phyloP scores from a whole-genome alignment of 2,113 vertebrate species.

The Melanerpes formicivorus region DNA sequence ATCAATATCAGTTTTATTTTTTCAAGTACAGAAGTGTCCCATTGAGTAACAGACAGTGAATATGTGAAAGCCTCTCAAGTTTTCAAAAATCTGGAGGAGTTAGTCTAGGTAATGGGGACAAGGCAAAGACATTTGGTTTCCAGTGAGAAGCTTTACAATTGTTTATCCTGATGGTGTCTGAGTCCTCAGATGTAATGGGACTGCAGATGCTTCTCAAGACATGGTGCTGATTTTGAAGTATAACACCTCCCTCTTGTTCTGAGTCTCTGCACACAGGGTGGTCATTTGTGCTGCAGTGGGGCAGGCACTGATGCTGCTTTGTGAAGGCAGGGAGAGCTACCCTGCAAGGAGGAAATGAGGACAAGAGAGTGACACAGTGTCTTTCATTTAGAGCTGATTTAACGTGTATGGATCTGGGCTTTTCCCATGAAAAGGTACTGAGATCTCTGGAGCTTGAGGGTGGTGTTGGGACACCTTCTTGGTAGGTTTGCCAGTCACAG shows the following conservation, averaged over 20 bases:
- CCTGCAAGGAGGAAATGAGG: background rate
- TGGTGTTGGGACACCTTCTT: background rate
- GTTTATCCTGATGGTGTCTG: rapidly evolving
- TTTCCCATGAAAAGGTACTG: background rate
- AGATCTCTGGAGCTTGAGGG: background rate
- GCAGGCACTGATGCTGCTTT: background rate
- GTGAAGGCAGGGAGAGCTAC: background rate
- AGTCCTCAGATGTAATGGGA: background rate
- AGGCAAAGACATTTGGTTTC: background rate
- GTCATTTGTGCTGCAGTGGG: rapidly evolving
- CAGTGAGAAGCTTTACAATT: background rate
- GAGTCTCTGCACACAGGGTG: rapidly evolving
- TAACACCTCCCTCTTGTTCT: background rate
- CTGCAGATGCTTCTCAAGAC: background rate
- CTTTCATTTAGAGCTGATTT: background rate
- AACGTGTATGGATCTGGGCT: background rate
- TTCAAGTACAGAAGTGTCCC: background rate
- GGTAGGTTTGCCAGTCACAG: background rate
- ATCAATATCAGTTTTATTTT: background rate
- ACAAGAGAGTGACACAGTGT: background rate
- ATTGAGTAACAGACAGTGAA: rapidly evolving
- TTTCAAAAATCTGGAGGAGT: background rate
- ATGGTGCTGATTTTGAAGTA: background rate
- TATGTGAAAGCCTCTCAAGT: background rate
- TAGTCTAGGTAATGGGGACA: background rate